These are phyloP conservation scores for Calvadosia cruxmelitensis DNA, from an alignment of 30 jellyfish, hydroid and myxozoan genomes.

Conservation along the genomic window DNA sequence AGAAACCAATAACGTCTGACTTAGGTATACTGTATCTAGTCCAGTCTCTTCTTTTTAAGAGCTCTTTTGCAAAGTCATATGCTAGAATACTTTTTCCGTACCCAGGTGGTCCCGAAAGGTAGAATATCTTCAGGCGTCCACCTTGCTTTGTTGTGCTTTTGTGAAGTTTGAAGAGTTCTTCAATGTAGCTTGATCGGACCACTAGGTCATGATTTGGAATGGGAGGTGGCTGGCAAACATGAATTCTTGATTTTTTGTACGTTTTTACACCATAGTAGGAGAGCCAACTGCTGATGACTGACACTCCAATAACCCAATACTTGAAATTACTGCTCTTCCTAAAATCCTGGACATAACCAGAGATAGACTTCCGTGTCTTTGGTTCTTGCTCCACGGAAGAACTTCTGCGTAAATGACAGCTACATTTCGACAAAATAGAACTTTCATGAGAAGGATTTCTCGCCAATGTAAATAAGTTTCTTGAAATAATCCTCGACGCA, in stretches of 20 bases:
- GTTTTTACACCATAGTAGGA: constrained; percentile 67
- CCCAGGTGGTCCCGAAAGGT: constrained; percentile 72
- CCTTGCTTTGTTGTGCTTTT: constrained; percentile 6
- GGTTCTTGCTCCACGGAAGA: no score
- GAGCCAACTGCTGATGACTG: constrained; percentile 64
- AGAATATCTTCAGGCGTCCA: constrained; percentile 26
- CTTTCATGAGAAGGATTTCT: no score
- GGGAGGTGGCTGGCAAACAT: constrained; percentile 48
- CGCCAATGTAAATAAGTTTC: no score
- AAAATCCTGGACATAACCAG: constrained; percentile 24
- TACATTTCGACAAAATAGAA: no score
- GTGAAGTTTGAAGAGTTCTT: constrained; percentile 1
- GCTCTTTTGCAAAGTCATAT: constrained; percentile 28
- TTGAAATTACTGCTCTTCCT: constrained; percentile 90
- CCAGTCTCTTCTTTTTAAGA: constrained; percentile 36
- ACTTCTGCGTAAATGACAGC: no score
- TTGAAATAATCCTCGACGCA: no score
- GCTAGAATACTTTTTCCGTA: constrained; percentile 74
- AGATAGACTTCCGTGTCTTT: neutral
- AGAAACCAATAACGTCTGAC: constrained; percentile 50
- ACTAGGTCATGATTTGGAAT: constrained; percentile 54
- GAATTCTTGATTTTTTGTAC: constrained; percentile 55
- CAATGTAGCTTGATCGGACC: constrained; percentile 24
- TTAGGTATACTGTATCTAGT: constrained; percentile 64
- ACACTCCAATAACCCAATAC: constrained; percentile 88